Conservation (phyloP, 2,113 vertebrate species). For the Chinchilla lanigera region DNA sequence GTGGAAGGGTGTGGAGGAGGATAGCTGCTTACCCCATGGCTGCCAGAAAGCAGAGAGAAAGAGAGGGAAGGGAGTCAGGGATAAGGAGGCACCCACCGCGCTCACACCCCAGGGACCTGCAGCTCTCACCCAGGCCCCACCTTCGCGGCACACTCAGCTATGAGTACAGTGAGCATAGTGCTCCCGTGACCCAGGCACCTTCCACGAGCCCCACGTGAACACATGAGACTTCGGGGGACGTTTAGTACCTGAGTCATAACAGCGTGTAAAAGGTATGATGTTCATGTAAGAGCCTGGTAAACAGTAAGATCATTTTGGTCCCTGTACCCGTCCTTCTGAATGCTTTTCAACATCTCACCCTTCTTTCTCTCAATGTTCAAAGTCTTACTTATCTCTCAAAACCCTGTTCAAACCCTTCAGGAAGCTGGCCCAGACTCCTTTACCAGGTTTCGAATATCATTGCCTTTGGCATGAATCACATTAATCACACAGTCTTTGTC, state of each 20-base stretch:
- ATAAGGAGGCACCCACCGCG: accelerated
- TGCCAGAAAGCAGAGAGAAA: background rate
- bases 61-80: background rate
- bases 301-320: background rate
- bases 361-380: background rate
- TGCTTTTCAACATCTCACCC: background rate
- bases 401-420: background rate
- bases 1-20: background rate
- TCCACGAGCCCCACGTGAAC: background rate
- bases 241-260: background rate
- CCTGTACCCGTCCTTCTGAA: background rate
- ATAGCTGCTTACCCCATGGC: background rate
- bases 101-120: background rate
- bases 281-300: background rate
- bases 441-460: background rate
- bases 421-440: background rate
- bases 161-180: background rate
- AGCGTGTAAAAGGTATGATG: background rate
- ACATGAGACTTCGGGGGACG: background rate
- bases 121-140: background rate
- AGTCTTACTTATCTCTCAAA: background rate
- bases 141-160: background rate
- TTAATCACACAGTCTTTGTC: background rate
- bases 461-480: background rate
- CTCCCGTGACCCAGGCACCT: background rate